These are phyloP conservation scores for Synergus gifuensis DNA, from an alignment of 2,888 invertebrate genomes.

Conservation along the genomic window DNA sequence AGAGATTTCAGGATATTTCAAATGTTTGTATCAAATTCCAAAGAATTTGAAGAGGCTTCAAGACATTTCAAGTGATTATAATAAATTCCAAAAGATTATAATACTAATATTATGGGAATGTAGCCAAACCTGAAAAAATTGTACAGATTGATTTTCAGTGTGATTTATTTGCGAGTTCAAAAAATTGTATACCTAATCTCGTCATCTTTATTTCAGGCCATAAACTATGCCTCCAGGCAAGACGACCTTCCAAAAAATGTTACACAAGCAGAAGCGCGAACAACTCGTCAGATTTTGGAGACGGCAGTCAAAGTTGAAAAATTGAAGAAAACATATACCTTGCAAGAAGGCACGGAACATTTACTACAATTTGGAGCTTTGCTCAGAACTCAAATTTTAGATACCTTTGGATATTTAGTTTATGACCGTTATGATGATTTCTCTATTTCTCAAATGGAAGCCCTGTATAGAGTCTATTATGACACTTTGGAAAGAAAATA, in stretches of 20 bases:
- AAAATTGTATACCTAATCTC: neutral
- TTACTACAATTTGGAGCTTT: constrained; percentile 59
- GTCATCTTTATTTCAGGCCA: constrained; percentile 12
- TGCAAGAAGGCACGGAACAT: constrained; percentile 60
- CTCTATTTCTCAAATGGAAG: constrained; percentile 56
- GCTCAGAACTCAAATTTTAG: constrained; percentile 57
- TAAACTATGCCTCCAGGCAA: constrained; percentile 48
- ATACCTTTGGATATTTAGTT: constrained; percentile 60
- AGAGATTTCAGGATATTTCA: no score
- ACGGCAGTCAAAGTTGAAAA: constrained; percentile 10
- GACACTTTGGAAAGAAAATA: constrained; percentile 60
- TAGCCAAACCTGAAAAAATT: no score
- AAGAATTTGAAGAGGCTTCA: no score
- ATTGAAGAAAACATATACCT: constrained; percentile 42
- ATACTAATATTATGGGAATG: no score
- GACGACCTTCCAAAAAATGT: constrained; percentile 44
- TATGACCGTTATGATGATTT: constrained; percentile 65
- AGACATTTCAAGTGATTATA: no score
- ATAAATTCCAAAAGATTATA: no score
- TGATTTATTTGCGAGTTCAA: no score
- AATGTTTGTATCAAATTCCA: no score
- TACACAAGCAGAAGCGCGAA: constrained; percentile 43
- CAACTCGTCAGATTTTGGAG: constrained; percentile 50
- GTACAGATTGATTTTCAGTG: no score
- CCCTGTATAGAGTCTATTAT: constrained; percentile 57